phyloP scores from a whole-genome alignment of 2,888 invertebrate genomes.

The Tanytarsus gracilentus region DNA sequence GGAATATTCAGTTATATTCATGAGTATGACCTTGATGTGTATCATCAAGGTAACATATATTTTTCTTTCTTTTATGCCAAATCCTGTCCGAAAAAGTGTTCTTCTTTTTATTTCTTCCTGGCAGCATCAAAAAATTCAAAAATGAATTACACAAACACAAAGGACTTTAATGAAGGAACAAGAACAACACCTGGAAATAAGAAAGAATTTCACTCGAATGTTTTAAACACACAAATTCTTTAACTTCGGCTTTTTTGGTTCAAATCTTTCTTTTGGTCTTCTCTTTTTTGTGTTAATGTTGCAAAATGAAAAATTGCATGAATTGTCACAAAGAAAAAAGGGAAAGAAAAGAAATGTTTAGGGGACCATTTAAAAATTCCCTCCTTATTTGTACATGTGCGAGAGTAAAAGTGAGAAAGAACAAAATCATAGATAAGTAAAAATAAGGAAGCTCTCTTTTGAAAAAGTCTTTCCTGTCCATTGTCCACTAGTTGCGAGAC shows the following conservation, averaged over 20 bases:
- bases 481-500: background rate
- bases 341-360: constrained; percentile 10
- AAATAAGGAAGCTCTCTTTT: constrained; percentile 15
- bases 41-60: too few species aligned
- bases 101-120: background rate
- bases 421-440: constrained; percentile 3
- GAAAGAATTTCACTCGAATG: constrained; percentile 4
- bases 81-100: background rate
- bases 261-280: background rate
- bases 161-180: constrained; percentile 5
- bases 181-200: constrained; percentile 8
- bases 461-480: constrained; percentile 10
- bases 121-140: background rate
- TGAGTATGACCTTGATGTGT: too few species aligned
- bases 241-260: background rate
- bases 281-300: background rate
- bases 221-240: too few species aligned
- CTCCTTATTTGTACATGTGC: too few species aligned
- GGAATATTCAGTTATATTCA: too few species aligned
- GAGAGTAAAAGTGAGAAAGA: too few species aligned
- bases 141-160: background rate
- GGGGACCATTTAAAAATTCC: constrained; percentile 11
- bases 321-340: background rate
- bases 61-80: background rate
- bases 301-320: constrained; percentile 20